These are phyloP conservation scores for Crax fasciolata DNA, from an alignment of 2,797 vertebrate genomes.

Conservation along the genomic window DNA sequence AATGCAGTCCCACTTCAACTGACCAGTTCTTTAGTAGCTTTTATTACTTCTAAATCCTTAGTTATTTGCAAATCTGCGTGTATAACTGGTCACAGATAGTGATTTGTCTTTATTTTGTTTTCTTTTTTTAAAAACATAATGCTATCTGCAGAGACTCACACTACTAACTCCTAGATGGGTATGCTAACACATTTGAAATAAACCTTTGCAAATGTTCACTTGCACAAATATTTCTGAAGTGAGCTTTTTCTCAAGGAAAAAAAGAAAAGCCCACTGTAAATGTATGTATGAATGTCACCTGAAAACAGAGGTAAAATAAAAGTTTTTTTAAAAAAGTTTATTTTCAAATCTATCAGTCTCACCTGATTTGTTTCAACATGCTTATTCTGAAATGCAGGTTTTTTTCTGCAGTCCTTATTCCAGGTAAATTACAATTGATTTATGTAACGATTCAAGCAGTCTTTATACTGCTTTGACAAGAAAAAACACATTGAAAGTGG, in stretches of 20 bases:
- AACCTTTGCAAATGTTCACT: background rate
- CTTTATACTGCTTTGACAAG: background rate
- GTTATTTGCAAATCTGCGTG: background rate
- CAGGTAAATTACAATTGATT: background rate
- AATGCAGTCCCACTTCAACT: background rate
- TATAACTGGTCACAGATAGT: background rate
- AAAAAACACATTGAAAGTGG: background rate
- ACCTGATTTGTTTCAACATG: background rate
- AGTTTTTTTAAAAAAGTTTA: background rate
- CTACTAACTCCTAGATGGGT: background rate
- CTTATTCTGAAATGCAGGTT: background rate
- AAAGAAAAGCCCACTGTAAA: background rate
- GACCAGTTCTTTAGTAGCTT: background rate
- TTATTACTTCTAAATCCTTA: background rate
- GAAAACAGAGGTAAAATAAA: background rate
- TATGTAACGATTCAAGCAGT: background rate
- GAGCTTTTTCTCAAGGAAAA: fast-evolving
- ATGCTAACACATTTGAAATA: background rate
- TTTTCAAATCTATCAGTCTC: background rate
- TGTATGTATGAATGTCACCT: background rate
- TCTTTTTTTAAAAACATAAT: background rate
- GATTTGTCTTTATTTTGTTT: background rate
- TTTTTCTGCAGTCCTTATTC: background rate
- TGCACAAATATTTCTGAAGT: background rate
- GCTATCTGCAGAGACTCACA: background rate